Conservation (phyloP, 2,888 invertebrate species). For the Geotrupes spiniger region DNA sequence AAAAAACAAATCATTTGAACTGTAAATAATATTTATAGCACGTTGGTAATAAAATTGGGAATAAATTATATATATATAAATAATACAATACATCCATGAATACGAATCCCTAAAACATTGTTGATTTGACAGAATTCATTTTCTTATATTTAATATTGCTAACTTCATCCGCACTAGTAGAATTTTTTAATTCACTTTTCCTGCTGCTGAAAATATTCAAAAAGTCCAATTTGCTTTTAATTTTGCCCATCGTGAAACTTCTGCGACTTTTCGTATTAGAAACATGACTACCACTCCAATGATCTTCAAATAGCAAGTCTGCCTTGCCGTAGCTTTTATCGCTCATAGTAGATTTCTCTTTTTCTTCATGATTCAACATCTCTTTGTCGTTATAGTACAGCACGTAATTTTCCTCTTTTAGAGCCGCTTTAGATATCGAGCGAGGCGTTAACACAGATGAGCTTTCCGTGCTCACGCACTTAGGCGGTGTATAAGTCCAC, state of each 20-base stretch:
- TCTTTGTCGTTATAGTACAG: slow-evolving; percentile 17
- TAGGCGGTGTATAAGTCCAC: slow-evolving; percentile 20
- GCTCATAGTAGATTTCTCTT: slow-evolving; percentile 15
- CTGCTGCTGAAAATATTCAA: slow-evolving; percentile 13
- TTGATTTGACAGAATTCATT: slow-evolving; percentile 18
- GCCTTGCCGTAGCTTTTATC: not conserved
- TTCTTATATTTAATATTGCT: slow-evolving; percentile 21
- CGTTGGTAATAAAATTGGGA: no score
- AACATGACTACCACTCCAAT: slow-evolving; percentile 2
- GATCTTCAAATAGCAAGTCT: slow-evolving; percentile 4
- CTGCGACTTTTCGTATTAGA: slow-evolving; percentile 14
- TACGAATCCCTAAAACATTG: slow-evolving; percentile 17
- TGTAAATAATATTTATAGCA: no score
- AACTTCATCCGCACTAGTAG: slow-evolving; percentile 15
- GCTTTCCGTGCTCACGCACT: not conserved
- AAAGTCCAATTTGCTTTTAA: slow-evolving; percentile 19
- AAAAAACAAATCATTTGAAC: no score
- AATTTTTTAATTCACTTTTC: slow-evolving; percentile 11
- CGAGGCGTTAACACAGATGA: slow-evolving; percentile 7
- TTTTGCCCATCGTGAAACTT: slow-evolving; percentile 17
- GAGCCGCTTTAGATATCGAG: slow-evolving; percentile 5
- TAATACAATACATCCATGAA: no score
- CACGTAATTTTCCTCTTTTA: slow-evolving; percentile 14
- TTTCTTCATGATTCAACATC: slow-evolving; percentile 7
- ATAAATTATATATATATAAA: no score